A percentile compares a stretch with the other conserved stretches of the same genome.
phyloP scores from a whole-genome alignment of 1,140 invertebrate species.

The Heliconius eleuchia region DNA sequence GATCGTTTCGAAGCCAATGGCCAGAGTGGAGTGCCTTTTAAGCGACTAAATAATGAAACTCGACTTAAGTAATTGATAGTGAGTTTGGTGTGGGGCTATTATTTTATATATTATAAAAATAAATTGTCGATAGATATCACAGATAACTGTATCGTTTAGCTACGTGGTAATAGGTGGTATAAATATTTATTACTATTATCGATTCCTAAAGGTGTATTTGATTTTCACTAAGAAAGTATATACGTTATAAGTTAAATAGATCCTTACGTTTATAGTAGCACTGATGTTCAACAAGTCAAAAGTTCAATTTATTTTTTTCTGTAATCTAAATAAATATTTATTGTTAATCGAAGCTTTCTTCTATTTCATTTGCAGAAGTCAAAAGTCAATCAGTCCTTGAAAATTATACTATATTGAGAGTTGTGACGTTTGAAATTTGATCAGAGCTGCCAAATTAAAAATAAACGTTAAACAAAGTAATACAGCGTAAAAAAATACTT shows the following conservation, averaged over 20 bases:
- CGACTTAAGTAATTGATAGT: neutral
- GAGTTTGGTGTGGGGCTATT: neutral
- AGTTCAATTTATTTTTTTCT: neutral
- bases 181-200: neutral
- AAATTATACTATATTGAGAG: neutral
- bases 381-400: neutral
- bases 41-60: neutral
- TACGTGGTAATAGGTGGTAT: constrained; percentile 2
- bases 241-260: neutral
- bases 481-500: neutral
- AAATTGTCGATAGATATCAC: neutral
- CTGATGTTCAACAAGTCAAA: neutral
- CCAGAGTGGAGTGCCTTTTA: neutral
- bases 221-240: neutral
- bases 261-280: neutral
- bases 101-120: neutral
- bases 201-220: neutral
- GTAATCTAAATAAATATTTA: neutral
- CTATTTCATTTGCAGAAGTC: neutral
- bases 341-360: neutral
- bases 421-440: constrained; percentile 12
- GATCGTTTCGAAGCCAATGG: constrained; percentile 4
- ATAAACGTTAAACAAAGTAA: neutral
- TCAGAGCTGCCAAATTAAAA: neutral
- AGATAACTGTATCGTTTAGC: neutral